These are phyloP conservation scores for Philhelius pedissequus DNA, from an alignment of 2,888 invertebrate species.

Conservation along the genomic window DNA sequence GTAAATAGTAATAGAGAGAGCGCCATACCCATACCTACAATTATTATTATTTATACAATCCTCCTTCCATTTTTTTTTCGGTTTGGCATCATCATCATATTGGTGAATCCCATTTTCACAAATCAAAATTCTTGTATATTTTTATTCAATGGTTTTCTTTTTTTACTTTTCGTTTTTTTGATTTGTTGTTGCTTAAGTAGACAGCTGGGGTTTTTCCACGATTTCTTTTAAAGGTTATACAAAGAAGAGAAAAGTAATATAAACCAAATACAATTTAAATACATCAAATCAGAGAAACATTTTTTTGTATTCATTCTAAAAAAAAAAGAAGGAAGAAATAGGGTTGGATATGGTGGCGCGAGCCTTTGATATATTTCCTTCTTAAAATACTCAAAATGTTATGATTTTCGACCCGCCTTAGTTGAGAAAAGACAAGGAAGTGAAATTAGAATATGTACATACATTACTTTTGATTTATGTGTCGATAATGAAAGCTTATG, in stretches of 20 bases:
- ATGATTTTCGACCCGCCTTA: not conserved
- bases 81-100: conserved; percentile 1
- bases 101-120: conserved; percentile 59
- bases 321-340: not conserved
- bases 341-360: not conserved
- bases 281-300: conserved; percentile 46
- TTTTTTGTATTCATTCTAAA: conserved; percentile 42
- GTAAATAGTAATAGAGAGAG: conserved; percentile 40
- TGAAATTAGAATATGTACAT: not conserved
- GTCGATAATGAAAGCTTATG: too few relatives aligned
- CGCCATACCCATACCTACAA: not conserved
- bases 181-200: conserved; percentile 21
- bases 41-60: conserved; percentile 64
- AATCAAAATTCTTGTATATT: conserved; percentile 59
- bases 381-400: not conserved
- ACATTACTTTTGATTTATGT: too few relatives aligned
- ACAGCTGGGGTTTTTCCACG: conserved; percentile 63
- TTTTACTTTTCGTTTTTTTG: conserved; percentile 21
- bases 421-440: not conserved
- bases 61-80: conserved; percentile 35
- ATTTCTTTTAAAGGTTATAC: conserved; percentile 36
- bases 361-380: not conserved
- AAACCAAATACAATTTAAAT: conserved; percentile 60
- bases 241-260: not conserved
- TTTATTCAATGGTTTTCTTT: conserved; percentile 51